phyloP scores from a whole-genome alignment of 2,113 vertebrate species.

The Coptodon rendalli region DNA sequence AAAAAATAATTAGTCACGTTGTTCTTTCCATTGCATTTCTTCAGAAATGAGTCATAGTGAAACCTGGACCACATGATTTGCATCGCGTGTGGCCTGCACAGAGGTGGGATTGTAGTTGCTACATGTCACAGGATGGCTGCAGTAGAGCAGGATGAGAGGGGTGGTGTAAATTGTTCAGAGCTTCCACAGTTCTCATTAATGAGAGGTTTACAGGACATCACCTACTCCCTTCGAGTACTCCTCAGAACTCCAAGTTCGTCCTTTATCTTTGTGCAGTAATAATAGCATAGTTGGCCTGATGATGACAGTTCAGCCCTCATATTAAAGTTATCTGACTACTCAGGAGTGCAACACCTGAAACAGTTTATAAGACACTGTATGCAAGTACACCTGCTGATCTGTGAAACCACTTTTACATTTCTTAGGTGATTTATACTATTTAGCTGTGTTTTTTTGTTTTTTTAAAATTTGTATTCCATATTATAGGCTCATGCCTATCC shows the following conservation, averaged over 20 bases:
- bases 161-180: background rate
- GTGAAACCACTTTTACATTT: background rate
- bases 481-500: background rate
- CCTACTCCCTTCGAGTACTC: background rate
- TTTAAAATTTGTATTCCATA: background rate
- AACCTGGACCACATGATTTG: background rate
- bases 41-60: background rate
- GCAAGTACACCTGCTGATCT: background rate
- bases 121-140: background rate
- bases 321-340: background rate
- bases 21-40: background rate
- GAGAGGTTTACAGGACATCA: background rate
- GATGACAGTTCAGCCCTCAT: background rate
- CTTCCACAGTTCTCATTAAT: background rate
- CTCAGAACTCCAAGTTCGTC: background rate
- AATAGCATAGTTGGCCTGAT: background rate
- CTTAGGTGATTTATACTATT: background rate
- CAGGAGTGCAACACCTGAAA: background rate
- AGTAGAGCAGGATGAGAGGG: background rate
- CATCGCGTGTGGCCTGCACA: fast-evolving
- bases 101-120: background rate
- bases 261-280: background rate
- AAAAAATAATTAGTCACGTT: background rate
- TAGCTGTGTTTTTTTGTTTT: background rate
- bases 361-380: background rate